Base-by-base conservation (phyloP, 2,113 vertebrate species). In the Todiramphus chloris region DNA sequence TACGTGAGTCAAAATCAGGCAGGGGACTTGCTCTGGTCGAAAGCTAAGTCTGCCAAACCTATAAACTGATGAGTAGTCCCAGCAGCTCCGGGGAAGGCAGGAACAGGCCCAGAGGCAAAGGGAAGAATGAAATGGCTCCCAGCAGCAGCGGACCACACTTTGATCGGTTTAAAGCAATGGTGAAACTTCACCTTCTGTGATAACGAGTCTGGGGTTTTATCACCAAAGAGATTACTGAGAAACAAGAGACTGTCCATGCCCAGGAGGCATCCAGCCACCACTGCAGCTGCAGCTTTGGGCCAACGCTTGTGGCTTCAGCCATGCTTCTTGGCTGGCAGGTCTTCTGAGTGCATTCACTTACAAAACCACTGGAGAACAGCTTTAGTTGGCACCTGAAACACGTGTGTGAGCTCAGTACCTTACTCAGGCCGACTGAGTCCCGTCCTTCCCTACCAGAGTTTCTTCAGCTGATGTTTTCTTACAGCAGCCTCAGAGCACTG, bases 381-480 rank as follows among this genome's bases (percentile, higher is more conserved):
- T 83, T 69, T 69, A 48, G 31, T 5, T 37, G 35, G 16, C 11
- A 44, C 16, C 39, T 55, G 44, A 76, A 89, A 24, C 1, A 33
- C 1, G 30, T 0, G 30, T 4, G 2, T 2, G 2, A 81, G 41
- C 30, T 62, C 3, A 1, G 20, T 30, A 62, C 21, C 33, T 27
- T 14, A 53, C 46, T 51, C 13, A 21, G 21, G 9, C n/a, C 18
- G 30, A 7, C 12, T 23, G 41, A 21, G 18, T 68, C 87, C 21
- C 16, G 11, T 30, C 24, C 19, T 64, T 58, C 58, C 55, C 23
- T 70, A 37, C 46, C 2, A 1, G 30, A 28, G 37, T 64, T 41
- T 89, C 64, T 81, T 63, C 68, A 64, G 77, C 46, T 72, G 64
- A 81, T 13, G 39, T 64, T 92, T 82, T 75, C 46, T 67, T 24